These are phyloP conservation scores for Alligator sinensis DNA, from an alignment of 2,113 vertebrate genomes.

Conservation along the genomic window DNA sequence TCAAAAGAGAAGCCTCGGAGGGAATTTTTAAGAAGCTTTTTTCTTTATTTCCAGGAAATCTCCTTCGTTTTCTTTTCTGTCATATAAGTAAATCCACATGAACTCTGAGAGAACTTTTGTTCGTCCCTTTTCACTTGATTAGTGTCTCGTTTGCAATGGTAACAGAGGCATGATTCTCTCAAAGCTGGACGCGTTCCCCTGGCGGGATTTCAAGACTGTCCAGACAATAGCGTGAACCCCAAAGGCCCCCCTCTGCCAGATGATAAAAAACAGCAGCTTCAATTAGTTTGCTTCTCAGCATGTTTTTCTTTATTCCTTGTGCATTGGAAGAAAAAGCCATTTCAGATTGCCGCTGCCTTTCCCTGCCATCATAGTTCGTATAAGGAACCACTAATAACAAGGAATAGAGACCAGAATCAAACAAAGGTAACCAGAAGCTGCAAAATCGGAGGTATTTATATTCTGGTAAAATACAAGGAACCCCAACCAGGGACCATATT, in stretches of 20 bases:
- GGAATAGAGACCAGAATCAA: neutral
- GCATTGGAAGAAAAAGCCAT: neutral
- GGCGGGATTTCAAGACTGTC: neutral
- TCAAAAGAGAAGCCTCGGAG: neutral
- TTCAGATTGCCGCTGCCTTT: neutral
- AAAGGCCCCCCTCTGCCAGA: neutral
- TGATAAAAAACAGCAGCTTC: neutral
- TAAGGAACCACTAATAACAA: neutral
- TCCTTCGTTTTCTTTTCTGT: neutral
- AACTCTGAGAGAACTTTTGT: neutral
- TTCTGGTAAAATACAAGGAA: accelerated
- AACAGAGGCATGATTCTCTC: neutral
- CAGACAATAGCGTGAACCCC: neutral
- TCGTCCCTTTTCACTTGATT: neutral
- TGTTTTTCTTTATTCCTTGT: neutral
- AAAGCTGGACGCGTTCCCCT: neutral
- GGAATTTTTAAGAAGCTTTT: neutral
- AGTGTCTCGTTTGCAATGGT: neutral
- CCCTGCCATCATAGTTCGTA: neutral
- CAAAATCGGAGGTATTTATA: neutral
- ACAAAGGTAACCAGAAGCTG: neutral
- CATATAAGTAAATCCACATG: neutral
- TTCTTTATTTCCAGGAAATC: neutral
- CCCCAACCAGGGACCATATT: neutral
- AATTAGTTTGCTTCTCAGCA: neutral